Base-by-base conservation (phyloP, 1,140 invertebrate genomes). In the Lutraria rhynchaena region DNA sequence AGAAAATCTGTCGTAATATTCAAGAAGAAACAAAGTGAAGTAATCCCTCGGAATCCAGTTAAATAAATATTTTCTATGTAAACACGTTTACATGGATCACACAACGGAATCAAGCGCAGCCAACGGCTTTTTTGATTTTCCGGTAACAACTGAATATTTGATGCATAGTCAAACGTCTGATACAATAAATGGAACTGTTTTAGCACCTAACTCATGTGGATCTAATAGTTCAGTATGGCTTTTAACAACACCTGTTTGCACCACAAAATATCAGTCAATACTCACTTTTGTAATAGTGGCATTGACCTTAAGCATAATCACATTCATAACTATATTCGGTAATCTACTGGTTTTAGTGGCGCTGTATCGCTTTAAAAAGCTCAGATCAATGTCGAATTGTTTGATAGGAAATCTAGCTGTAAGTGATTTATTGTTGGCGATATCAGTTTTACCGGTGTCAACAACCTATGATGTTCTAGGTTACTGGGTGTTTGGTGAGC, bases 401-500 rank as follows among this genome's bases (percentile, higher is more conserved):
- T 83, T 93, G 75, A 93, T 93, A 44, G 92, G 91, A 13, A 93
- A 93, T 82, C 82, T 93, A 44, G 92, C 92, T 0, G 80, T 93
- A 24, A 90, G 91, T 83, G 92, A 93, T 85, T 87, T 93, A 37
- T 83, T 92, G 11, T 83, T 93, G 19, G 90, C 92, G 17, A 58
- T 91, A 5, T 92, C 92, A 11, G 92, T 93, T 17, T 73, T 93
- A 51, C 92, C 92, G 11, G 88, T 93, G 61, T 92, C 91, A 7
- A 82, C 89, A 5, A 86, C 87, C 9, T 82, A 92, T 75, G 91
- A 92, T 65, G 69, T 92, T 17, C 86, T 92, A 1, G 91, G 91
- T 13, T 90, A 91, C 85, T 93, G 92, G 92, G 82, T 91, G n/a
- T 92, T 93, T 81, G 92, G 91, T 24, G 80, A 87, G 46, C 74